Conservation (phyloP, 2,888 invertebrate species). For the Sphaeridia pumilis region DNA sequence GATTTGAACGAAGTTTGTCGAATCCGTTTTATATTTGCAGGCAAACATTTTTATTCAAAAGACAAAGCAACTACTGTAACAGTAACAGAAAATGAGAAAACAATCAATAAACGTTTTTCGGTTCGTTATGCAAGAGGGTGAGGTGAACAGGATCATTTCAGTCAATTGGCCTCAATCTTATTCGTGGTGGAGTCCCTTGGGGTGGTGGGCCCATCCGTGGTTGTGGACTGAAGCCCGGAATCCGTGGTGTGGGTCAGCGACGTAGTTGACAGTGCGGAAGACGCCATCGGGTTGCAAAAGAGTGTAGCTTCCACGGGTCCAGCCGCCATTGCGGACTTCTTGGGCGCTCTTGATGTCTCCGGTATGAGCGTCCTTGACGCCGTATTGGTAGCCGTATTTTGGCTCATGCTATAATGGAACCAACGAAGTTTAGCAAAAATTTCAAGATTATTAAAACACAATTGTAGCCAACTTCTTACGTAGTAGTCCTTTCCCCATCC, state of each 20-base stretch:
- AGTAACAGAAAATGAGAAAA: no score
- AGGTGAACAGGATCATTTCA: no score
- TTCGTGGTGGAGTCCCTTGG: no score
- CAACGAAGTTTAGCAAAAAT: background rate
- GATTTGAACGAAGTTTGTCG: no score
- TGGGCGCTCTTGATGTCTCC: constrained; percentile 7
- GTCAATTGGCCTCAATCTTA: no score
- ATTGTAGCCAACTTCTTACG: background rate
- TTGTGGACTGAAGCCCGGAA: constrained; percentile 14
- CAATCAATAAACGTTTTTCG: no score
- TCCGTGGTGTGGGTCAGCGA: constrained; percentile 11
- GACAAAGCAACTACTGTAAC: no score
- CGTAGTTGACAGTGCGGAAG: constrained; percentile 10
- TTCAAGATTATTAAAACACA: background rate
- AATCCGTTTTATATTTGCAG: no score
- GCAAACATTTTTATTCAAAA: no score
- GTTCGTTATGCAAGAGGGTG: no score
- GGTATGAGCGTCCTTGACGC: constrained; percentile 8
- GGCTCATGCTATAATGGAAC: background rate
- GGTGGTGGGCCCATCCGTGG: constrained; percentile 11
- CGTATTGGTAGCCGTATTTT: constrained; percentile 7
- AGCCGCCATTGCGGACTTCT: constrained; percentile 4
- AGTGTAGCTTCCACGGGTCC: constrained; percentile 7
- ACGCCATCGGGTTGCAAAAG: constrained; percentile 11
- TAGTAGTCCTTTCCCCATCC: background rate